Conservation (phyloP, 2,888 invertebrate species). For the Harpalus rufipes region DNA sequence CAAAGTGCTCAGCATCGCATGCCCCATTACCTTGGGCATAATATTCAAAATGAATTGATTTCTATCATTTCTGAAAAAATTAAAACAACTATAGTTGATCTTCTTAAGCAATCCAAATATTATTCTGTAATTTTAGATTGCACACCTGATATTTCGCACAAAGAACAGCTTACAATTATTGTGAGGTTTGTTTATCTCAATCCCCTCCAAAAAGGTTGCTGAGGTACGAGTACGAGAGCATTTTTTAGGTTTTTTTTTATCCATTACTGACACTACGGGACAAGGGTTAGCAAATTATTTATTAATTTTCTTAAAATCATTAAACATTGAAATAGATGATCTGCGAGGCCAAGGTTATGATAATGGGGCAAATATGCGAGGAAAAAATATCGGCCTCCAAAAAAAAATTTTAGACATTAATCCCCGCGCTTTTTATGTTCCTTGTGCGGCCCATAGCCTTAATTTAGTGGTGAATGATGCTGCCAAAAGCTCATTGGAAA, state of each 20-base stretch:
- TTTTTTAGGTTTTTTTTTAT: neutral
- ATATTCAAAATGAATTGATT: conserved; percentile 35
- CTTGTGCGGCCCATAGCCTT: conserved; percentile 70
- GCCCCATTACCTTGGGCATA: conserved; percentile 4
- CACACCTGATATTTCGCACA: conserved; percentile 15
- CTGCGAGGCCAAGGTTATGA: conserved; percentile 69
- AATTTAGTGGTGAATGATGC: conserved; percentile 71
- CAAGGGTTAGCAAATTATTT: neutral
- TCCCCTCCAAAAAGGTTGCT: neutral
- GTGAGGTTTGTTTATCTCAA: neutral
- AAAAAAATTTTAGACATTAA: conserved; percentile 69
- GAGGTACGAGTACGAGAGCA: neutral
- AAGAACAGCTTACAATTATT: conserved; percentile 29
- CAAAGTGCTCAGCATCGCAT: conserved; percentile 34
- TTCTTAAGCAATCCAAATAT: conserved; percentile 22
- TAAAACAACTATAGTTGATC: conserved; percentile 11
- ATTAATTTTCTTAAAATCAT: conserved; percentile 1
- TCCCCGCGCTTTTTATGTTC: conserved; percentile 70
- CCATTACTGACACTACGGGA: neutral
- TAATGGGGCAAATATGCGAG: conserved; percentile 69
- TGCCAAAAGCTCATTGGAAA: conserved; percentile 67
- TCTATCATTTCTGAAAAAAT: conserved; percentile 21
- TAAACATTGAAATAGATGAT: conserved; percentile 61
- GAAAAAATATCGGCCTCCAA: conserved; percentile 70
- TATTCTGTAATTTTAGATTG: conserved; percentile 38